These are phyloP conservation scores for Eupithecia pulchellata DNA, from an alignment of 2,888 invertebrate genomes.

Conservation along the genomic window DNA sequence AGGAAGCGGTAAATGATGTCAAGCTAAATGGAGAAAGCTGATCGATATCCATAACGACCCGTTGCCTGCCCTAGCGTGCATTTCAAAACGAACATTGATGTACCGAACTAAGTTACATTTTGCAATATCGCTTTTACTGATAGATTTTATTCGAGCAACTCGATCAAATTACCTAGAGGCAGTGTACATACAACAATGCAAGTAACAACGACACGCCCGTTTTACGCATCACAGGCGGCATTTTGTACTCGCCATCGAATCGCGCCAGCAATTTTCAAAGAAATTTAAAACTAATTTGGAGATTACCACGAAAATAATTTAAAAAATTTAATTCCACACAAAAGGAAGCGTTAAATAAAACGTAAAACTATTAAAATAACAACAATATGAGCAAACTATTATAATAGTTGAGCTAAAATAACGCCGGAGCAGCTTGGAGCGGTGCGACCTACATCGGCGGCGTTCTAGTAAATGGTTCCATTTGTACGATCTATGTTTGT, in stretches of 20 bases:
- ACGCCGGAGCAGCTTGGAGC: slow-evolving; percentile 83
- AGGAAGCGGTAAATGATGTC: slow-evolving; percentile 46
- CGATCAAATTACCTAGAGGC: slow-evolving; percentile 38
- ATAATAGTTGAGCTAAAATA: slow-evolving; percentile 81
- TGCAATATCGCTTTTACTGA: slow-evolving; percentile 41
- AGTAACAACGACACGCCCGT: slow-evolving; percentile 28
- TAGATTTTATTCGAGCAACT: slow-evolving; percentile 41
- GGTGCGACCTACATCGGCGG: slow-evolving; percentile 63
- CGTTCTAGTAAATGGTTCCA: slow-evolving; percentile 73
- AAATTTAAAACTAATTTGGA: slow-evolving; percentile 74
- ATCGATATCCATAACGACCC: slow-evolving; percentile 49
- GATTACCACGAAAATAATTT: slow-evolving; percentile 68
- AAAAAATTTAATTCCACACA: slow-evolving; percentile 67
- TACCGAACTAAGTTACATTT: slow-evolving; percentile 29
- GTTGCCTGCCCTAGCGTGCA: slow-evolving; percentile 37
- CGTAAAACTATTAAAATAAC: slow-evolving; percentile 74
- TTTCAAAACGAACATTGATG: slow-evolving; percentile 34
- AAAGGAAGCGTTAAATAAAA: slow-evolving; percentile 64
- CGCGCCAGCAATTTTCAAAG: slow-evolving; percentile 61
- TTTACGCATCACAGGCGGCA: slow-evolving; percentile 58
- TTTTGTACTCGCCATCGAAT: slow-evolving; percentile 58
- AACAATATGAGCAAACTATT: slow-evolving; percentile 84
- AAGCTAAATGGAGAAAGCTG: slow-evolving; percentile 49
- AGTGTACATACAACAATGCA: slow-evolving; percentile 29
- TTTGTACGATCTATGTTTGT: slow-evolving; percentile 83